Evolutionary conservation across 2,113 vertebrate species (phyloP).

Genomic region (Paratilapia polleni): DNA sequence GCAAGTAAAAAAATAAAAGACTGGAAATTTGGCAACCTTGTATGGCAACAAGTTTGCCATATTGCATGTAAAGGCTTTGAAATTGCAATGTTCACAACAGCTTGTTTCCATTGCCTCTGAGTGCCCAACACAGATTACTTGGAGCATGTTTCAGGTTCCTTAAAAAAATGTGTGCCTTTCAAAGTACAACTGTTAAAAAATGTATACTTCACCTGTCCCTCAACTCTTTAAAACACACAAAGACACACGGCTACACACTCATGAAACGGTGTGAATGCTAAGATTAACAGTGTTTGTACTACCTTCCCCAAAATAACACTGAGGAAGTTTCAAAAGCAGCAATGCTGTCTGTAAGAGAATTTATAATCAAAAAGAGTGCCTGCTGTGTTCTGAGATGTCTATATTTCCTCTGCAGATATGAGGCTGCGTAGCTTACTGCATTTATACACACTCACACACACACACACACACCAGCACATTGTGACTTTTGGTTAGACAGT

Average conservation of each 20-base stretch:
- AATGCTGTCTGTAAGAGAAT: slow-evolving; percentile 9
- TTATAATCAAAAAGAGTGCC: slow-evolving; percentile 4
- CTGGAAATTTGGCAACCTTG: neutral
- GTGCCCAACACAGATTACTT: neutral
- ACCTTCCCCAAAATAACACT: neutral
- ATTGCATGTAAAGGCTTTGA: neutral
- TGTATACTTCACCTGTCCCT: neutral
- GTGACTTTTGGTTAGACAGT: neutral
- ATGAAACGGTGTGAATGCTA: neutral
- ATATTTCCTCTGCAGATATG: neutral
- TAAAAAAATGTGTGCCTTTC: neutral
- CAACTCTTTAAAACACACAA: neutral
- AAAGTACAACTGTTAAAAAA: neutral
- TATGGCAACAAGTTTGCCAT: neutral
- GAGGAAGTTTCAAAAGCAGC: neutral
- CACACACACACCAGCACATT: neutral
- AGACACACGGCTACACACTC: neutral
- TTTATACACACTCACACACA: neutral
- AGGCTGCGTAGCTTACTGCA: neutral
- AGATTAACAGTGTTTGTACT: neutral
- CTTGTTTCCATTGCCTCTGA: neutral
- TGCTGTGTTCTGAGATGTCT: neutral
- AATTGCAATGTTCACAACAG: neutral
- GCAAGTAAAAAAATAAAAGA: neutral
- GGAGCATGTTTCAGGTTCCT: neutral